These are phyloP conservation scores for Osmerus mordax DNA, from an alignment of 2,113 vertebrate species.

Conservation along the genomic window DNA sequence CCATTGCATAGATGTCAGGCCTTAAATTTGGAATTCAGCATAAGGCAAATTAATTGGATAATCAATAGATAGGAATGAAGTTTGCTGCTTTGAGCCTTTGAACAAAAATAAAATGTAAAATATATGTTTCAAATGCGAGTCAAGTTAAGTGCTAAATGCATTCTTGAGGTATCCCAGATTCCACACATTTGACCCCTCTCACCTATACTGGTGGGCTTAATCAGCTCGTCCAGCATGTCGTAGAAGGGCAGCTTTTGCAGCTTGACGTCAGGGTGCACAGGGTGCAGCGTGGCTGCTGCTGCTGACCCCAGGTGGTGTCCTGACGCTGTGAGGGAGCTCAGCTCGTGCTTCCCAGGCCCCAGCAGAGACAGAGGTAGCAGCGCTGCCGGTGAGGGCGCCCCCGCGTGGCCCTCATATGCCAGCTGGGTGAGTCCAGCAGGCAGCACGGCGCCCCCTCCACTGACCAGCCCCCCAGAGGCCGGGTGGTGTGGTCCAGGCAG, in stretches of 20 bases:
- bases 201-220: slow-evolving; percentile 98
- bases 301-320: slow-evolving; percentile 81
- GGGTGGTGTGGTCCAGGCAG: slow-evolving; percentile 85
- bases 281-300: slow-evolving; percentile 82
- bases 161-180: background rate
- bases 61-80: too few species aligned
- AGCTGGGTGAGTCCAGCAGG: slow-evolving; percentile 87
- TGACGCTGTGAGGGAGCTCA: slow-evolving; percentile 69
- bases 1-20: too few species aligned
- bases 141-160: too few species aligned
- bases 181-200: slow-evolving; percentile 50
- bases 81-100: too few species aligned
- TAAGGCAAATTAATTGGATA: too few species aligned
- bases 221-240: slow-evolving; percentile 95
- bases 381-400: slow-evolving; percentile 80
- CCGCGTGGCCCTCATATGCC: slow-evolving; percentile 85
- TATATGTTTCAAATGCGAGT: too few species aligned
- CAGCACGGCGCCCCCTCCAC: slow-evolving; percentile 72
- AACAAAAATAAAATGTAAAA: too few species aligned
- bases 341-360: slow-evolving; percentile 92
- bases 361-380: slow-evolving; percentile 92
- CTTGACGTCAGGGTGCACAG: slow-evolving; percentile 96
- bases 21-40: too few species aligned
- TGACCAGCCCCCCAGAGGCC: slow-evolving; percentile 53
- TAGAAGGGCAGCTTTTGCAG: slow-evolving; percentile 97